phyloP scores from a whole-genome alignment of 2,113 vertebrate species.

The Rhea americana region DNA sequence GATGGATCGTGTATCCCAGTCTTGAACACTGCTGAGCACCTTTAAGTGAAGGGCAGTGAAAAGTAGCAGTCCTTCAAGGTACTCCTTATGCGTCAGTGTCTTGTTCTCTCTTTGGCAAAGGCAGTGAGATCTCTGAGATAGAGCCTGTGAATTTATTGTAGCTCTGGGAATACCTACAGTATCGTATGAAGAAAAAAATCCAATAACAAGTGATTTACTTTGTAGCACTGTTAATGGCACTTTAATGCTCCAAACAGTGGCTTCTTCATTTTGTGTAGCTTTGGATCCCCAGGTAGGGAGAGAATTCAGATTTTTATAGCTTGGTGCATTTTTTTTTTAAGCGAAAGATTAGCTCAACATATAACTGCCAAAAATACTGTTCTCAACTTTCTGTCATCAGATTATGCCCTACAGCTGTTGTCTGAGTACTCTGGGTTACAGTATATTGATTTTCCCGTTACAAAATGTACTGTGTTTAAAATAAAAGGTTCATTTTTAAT shows the following conservation, averaged over 20 bases:
- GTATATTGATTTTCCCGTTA: constrained; percentile 51
- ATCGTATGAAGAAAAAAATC: not conserved
- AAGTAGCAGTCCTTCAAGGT: not conserved
- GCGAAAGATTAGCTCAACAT: not conserved
- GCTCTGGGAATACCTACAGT: not conserved
- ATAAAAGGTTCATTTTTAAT: constrained; percentile 34
- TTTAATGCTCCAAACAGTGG: not conserved
- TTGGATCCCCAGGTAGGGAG: not conserved
- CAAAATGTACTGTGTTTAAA: constrained; percentile 59
- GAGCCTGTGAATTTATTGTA: not conserved
- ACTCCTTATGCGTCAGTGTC: not conserved
- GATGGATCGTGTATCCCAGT: not conserved
- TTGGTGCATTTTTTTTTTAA: not conserved
- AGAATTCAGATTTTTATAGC: not conserved
- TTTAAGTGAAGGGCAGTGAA: not conserved
- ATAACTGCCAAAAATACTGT: constrained; percentile 31
- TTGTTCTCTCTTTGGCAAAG: not conserved
- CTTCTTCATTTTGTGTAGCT: not conserved
- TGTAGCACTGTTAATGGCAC: not conserved
- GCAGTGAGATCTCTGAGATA: not conserved
- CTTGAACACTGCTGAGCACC: not conserved
- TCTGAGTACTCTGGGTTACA: not conserved
- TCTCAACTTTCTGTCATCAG: constrained; percentile 20
- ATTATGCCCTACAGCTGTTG: constrained; percentile 48
- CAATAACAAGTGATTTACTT: not conserved